Conservation (phyloP, 2,888 invertebrate species). For the Eurois occulta region DNA sequence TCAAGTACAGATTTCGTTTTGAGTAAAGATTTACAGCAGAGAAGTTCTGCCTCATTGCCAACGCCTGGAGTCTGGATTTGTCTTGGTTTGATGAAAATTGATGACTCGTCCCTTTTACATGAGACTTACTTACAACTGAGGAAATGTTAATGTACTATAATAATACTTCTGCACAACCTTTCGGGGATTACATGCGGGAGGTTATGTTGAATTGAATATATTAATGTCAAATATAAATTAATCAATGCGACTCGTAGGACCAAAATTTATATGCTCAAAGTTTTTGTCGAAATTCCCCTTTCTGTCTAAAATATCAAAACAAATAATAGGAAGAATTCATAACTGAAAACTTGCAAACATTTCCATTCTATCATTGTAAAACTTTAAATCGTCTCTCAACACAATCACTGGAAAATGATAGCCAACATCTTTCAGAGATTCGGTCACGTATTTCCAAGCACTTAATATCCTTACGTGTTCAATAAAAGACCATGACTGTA, state of each 20-base stretch:
- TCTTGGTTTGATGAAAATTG: neutral
- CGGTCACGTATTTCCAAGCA: constrained; percentile 33
- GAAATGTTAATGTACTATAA: neutral
- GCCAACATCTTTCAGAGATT: neutral
- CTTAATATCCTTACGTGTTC: constrained; percentile 41
- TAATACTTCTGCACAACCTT: neutral
- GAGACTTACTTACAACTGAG: neutral
- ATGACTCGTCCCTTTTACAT: neutral
- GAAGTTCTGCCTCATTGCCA: neutral
- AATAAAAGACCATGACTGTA: constrained; percentile 31
- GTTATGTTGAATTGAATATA: neutral
- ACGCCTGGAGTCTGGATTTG: neutral
- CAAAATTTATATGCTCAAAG: neutral
- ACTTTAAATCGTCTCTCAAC: neutral
- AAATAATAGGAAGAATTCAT: neutral
- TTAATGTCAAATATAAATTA: neutral
- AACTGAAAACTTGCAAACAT: neutral
- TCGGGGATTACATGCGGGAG: neutral
- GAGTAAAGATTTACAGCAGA: neutral
- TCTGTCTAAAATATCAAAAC: neutral
- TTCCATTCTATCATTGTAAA: neutral
- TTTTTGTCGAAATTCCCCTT: neutral
- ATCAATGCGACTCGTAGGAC: neutral
- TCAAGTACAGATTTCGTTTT: neutral
- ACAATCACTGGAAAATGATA: constrained; percentile 7